Conservation (phyloP, 2,797 vertebrate species). For the Falco peregrinus region DNA sequence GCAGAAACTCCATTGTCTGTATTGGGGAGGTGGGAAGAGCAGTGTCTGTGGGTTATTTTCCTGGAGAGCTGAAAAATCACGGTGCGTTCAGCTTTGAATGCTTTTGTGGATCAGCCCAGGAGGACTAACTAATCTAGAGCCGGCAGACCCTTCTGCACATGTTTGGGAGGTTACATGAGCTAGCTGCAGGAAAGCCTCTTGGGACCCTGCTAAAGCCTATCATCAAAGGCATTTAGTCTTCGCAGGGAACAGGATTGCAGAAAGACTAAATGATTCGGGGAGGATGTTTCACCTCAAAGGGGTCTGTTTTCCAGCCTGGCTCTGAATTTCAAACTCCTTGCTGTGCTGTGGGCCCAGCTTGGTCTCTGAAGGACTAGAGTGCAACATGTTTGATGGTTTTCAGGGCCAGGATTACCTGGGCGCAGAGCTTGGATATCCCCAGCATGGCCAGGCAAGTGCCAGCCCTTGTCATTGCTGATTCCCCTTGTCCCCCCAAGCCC, state of each 20-base stretch:
- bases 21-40: background rate
- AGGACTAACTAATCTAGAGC: background rate
- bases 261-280: background rate
- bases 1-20: rapidly evolving
- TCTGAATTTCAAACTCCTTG: background rate
- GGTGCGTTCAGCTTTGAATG: background rate
- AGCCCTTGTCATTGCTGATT: rapidly evolving
- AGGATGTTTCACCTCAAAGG: constrained; percentile 7
- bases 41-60: rapidly evolving
- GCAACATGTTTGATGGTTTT: background rate
- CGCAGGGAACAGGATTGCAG: background rate
- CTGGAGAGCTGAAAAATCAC: background rate
- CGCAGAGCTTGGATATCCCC: rapidly evolving
- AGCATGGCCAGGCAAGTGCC: background rate
- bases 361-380: background rate
- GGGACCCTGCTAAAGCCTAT: background rate
- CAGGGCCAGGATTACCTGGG: background rate
- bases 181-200: background rate
- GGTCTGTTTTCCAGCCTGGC: background rate
- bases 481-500: rapidly evolving
- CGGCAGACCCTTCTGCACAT: background rate
- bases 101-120: background rate
- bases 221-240: constrained; percentile 21
- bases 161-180: background rate
- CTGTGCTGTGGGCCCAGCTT: rapidly evolving